These are phyloP conservation scores for Rutilus rutilus DNA, from an alignment of 2,113 vertebrate species.

Conservation along the genomic window DNA sequence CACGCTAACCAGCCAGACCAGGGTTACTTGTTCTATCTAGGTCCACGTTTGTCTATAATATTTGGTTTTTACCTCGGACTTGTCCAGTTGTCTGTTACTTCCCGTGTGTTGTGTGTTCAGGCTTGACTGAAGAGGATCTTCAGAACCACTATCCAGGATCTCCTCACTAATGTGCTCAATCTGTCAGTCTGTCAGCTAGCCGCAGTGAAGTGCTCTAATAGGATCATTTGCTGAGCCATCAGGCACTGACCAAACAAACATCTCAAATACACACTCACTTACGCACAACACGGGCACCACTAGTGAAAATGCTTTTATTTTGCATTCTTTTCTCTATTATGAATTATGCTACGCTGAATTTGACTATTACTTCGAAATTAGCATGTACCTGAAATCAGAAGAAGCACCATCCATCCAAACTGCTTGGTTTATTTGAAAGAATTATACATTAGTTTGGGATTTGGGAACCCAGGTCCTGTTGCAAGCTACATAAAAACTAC, in stretches of 20 bases:
- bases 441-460: not conserved
- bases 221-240: slow-evolving; percentile 14
- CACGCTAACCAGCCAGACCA: not conserved
- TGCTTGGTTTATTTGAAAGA: not conserved
- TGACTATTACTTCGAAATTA: not conserved
- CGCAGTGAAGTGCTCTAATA: not conserved
- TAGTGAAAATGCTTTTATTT: not conserved
- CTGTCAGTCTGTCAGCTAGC: not conserved
- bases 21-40: not conserved
- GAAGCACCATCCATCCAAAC: not conserved
- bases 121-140: slow-evolving; percentile 15
- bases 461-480: not conserved
- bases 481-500: not conserved
- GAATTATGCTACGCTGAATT: not conserved
- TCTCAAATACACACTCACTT: not conserved
- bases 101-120: not conserved
- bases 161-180: slow-evolving; percentile 1
- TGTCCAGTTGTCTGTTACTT: not conserved
- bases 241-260: slow-evolving; percentile 29
- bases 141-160: not conserved
- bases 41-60: not conserved
- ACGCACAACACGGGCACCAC: not conserved
- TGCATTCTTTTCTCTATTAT: not conserved
- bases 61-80: not conserved
- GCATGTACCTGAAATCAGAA: not conserved